These are phyloP conservation scores for Andrena minutula DNA, from an alignment of 2,888 invertebrate species.

Conservation along the genomic window DNA sequence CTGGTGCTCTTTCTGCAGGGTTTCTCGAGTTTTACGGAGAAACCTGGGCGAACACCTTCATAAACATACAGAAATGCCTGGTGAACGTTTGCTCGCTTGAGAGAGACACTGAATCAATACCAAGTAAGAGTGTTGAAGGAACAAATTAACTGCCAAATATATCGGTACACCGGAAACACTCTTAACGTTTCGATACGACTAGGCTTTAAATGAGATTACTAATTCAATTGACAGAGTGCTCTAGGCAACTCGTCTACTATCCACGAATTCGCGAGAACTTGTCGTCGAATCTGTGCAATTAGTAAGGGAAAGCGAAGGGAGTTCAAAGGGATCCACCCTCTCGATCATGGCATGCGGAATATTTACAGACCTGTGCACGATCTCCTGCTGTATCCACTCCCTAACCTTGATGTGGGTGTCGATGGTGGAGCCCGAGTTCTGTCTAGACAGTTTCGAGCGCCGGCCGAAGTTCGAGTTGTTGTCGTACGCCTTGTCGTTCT, in stretches of 20 bases:
- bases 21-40: constrained; percentile 86
- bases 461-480: constrained; percentile 86
- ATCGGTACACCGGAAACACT: not conserved
- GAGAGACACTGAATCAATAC: not conserved
- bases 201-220: constrained; percentile 64
- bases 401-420: constrained; percentile 94
- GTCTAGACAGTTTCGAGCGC: constrained; percentile 89
- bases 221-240: constrained; percentile 72
- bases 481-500: constrained; percentile 84
- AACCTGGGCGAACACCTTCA: constrained; percentile 88
- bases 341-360: not conserved
- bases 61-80: not conserved
- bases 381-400: constrained; percentile 94
- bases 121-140: not conserved
- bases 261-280: constrained; percentile 41
- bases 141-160: constrained; percentile 1
- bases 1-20: constrained; percentile 81
- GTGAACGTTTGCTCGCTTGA: not conserved
- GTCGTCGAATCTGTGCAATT: constrained; percentile 44
- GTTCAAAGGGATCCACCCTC: constrained; percentile 27
- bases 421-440: constrained; percentile 92
- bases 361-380: constrained; percentile 87
- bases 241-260: constrained; percentile 38
- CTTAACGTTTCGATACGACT: constrained; percentile 59
- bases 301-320: constrained; percentile 13